phyloP scores from a whole-genome alignment of 30 jellyfish, hydroid and myxozoan genomes.

The Aurelia aurita region DNA sequence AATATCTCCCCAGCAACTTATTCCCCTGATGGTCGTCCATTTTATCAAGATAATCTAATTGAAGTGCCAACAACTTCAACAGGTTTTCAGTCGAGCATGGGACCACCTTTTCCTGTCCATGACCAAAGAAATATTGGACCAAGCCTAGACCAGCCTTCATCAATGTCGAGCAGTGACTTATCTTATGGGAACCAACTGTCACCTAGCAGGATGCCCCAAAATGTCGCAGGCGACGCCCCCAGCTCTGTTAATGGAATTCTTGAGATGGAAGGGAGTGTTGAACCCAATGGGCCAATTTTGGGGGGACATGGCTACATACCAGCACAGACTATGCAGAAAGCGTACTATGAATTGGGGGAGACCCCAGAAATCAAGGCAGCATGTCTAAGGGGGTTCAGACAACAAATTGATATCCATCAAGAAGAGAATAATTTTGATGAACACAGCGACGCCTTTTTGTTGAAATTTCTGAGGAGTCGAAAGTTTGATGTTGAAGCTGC shows the following conservation, averaged over 20 bases:
- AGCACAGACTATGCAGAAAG: conserved; percentile 95
- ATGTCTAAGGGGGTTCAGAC: conserved; percentile 88
- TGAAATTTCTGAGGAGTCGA: conserved; percentile 94
- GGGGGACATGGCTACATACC: conserved; percentile 98
- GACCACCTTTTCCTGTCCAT: background rate
- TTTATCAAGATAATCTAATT: conserved; percentile 8
- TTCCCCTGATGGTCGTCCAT: conserved; percentile 20
- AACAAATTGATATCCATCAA: conserved; percentile 93
- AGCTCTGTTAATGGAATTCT: conserved; percentile 61
- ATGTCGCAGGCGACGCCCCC: background rate
- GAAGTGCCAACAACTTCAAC: background rate
- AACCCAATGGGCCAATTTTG: conserved; percentile 97
- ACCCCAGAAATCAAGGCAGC: conserved; percentile 92
- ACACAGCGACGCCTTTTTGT: conserved; percentile 93
- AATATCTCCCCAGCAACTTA: conserved; percentile 28
- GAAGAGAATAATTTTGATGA: conserved; percentile 97
- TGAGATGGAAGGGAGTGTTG: conserved; percentile 79
- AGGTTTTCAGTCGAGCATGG: background rate
- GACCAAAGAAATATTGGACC: conserved; percentile 4
- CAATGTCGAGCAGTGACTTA: conserved; percentile 32
- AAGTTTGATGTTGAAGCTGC: conserved; percentile 97
- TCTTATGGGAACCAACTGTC: conserved; percentile 30
- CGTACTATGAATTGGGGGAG: conserved; percentile 92
- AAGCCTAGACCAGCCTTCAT: conserved; percentile 1
- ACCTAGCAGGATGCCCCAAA: background rate